Base-by-base conservation (phyloP, 2,888 invertebrate species). In the Meta bourneti region DNA sequence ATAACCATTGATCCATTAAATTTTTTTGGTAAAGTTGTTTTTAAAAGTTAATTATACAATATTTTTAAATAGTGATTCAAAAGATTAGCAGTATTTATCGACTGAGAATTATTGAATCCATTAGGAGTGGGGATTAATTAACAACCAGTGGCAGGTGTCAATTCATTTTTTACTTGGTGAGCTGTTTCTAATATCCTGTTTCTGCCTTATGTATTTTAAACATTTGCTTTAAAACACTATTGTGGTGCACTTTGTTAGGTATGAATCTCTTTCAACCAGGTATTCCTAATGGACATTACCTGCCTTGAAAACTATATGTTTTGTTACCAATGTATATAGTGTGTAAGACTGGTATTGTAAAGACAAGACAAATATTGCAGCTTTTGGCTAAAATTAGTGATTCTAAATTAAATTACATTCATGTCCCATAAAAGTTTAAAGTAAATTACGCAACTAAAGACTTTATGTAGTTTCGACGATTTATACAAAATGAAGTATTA, bases 271-370 rank as follows among this genome's bases (percentile, higher is more conserved):
- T 61, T 61, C 70, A 69, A 13, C n/a, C 13, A 70, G 13, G 70
- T 70, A 70, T 70, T 49, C 70, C 70, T 34, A 81, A 34, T 81
- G 69, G 81, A 61, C 49, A n/a, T 34, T 81, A 70, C 81, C 52
- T 81, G 81, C 69, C 49, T 70, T 71, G 71, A 69, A 81, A 81
- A 48, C 34, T 8, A 34, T 34, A 71, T 71, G 61, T 61, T 61
- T 86, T 86, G 70, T 72, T 71, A 78, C 78, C 79, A 79, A 78
- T 86, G 51, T 86, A 86, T 51, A 86, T 86, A 86, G 34, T 78
- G 74, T 54, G 74, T 54, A 78, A 70, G 48, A 49, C 8, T 70
- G 69, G 34, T 34, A 80, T n/a, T 70, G 70, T 81, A 70, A 81
- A 81, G 71, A 49, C 70, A 70, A 70, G 49, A 48, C 52, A 80